Evolutionary conservation across 2,113 vertebrate species (phyloP), one percentile per base, ranked within the genome.

Genomic region (Leucoraja erinaceus): DNA sequence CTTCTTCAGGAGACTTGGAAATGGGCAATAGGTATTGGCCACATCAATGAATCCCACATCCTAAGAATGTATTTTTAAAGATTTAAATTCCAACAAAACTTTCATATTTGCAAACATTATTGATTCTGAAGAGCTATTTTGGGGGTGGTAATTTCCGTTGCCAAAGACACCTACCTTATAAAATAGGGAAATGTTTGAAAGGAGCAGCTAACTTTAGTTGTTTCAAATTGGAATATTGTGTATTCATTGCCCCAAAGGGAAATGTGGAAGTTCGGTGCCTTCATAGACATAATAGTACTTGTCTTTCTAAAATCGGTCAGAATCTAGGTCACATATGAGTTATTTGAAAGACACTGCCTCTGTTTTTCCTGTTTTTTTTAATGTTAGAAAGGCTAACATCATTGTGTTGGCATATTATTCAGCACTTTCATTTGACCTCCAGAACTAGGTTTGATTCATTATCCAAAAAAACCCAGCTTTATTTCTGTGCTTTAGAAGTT

Each of bases 301-400:
- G 79, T 18, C 59, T 88, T 88, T 88, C 5, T 8, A 88, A 88
- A 88, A n/a, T 88, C 22, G 83, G n/a, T 88, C n/a, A 63, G 59
- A 88, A 66, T 63, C 59, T 31, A 59, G 59, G 59, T 88, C 59
- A 66, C 59, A 88, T 59, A 4, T 83, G 79, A 56, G 3, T 28
- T 10, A 83, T 56, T 18, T 83, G 83, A 66, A 88, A 88, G 59
- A n/a, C 59, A 33, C n/a, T 63, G 25, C 14, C 28, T 66, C 11
- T n/a, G 5, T 61, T 59, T 61, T 22, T 28, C 54, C 56, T 61
- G 56, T 47, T n/a, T 86, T 11, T 28, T 59, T 59, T 4, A 61
- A 28, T 86, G 11, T 12, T 84, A 25, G 10, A n/a, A 86, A n/a
- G 22, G 56, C n/a, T n/a, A 25, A 61, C 81, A 1, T 4, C 54